Percentiles rank a stretch among this genome's conserved stretches.
Evolutionary conservation across 1,140 invertebrate species (phyloP).

Genomic region (Cotesia vestalis): DNA sequence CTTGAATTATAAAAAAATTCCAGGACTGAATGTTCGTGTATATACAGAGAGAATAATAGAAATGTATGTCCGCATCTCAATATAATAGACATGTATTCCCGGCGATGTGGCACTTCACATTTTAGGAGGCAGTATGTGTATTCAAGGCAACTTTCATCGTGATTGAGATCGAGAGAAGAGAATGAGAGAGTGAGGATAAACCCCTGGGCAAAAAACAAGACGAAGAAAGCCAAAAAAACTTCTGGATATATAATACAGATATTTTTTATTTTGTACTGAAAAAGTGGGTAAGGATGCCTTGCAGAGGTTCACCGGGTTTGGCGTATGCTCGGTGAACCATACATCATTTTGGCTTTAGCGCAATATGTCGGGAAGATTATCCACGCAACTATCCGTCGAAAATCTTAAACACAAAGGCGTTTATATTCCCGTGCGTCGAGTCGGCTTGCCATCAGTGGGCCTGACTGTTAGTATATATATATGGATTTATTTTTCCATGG

Average conservation of each 20-base stretch:
- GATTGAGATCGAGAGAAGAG: constrained; percentile 17
- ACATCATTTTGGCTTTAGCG: constrained; percentile 55
- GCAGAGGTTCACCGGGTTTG: constrained; percentile 32
- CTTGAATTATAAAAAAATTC: constrained; percentile 2
- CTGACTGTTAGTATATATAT: not conserved
- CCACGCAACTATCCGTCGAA: constrained; percentile 56
- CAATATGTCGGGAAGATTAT: constrained; percentile 61
- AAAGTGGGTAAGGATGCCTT: too few relatives aligned
- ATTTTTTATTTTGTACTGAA: not conserved
- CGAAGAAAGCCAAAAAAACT: not conserved
- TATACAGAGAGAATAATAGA: constrained; percentile 38
- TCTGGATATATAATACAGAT: constrained; percentile 8
- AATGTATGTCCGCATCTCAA: constrained; percentile 35
- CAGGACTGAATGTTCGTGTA: not conserved
- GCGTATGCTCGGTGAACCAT: constrained; percentile 52
- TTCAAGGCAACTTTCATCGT: constrained; percentile 20
- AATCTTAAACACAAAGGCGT: constrained; percentile 34
- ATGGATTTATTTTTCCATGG: not conserved
- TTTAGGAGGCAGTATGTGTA: constrained; percentile 23
- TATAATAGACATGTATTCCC: constrained; percentile 40
- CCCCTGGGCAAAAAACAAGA: not conserved
- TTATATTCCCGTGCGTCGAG: constrained; percentile 6
- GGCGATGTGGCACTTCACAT: constrained; percentile 14
- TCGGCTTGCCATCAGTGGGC: not conserved
- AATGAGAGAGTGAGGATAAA: constrained; percentile 6